Evolutionary conservation across 2,797 vertebrate species (phyloP).

Genomic region (Buceros bicornis): DNA sequence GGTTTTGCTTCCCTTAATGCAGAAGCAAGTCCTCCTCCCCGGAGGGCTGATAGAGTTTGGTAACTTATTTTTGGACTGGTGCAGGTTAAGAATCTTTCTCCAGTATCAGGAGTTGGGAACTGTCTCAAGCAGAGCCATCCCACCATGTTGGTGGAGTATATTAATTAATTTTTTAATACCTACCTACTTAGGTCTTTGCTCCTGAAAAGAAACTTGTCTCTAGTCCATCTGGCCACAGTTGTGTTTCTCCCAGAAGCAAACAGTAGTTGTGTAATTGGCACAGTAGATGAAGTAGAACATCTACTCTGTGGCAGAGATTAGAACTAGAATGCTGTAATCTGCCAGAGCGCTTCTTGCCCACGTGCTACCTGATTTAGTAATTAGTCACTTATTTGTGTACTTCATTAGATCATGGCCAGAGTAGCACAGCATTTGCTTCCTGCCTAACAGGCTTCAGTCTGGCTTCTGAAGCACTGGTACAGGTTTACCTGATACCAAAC

Average conservation of each 20-base stretch:
- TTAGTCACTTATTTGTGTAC: constrained; percentile 9
- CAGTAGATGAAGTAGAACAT: neutral
- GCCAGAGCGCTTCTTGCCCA: neutral
- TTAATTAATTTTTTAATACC: neutral
- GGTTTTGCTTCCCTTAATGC: neutral
- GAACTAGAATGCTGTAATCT: neutral
- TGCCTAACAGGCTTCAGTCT: neutral
- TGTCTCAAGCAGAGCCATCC: neutral
- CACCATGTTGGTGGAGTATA: neutral
- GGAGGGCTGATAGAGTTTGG: neutral
- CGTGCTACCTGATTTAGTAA: neutral
- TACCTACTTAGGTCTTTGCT: neutral
- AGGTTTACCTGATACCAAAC: neutral
- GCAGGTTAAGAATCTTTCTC: neutral
- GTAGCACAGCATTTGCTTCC: neutral
- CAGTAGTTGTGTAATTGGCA: neutral
- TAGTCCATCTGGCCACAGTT: neutral
- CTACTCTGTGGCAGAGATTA: neutral
- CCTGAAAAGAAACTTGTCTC: neutral
- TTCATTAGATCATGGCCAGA: neutral
- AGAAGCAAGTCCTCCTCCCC: neutral
- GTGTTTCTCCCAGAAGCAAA: neutral
- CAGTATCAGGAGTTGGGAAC: neutral
- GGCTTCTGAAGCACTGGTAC: neutral
- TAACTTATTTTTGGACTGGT: neutral